Evolutionary conservation across 2,888 invertebrate species (phyloP).

Genomic region (Pterostichus madidus): DNA sequence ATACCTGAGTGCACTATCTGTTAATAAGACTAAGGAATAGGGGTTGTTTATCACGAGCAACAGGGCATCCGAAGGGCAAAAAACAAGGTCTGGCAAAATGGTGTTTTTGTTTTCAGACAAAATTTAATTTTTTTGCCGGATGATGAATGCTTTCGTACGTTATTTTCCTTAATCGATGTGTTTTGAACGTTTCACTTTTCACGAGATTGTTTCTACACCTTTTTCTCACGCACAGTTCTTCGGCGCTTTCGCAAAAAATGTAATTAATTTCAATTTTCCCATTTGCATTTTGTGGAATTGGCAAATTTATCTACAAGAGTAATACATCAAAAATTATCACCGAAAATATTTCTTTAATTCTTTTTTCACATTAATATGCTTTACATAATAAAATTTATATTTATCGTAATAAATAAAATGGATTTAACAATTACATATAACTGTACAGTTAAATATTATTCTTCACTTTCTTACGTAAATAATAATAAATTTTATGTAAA

Average conservation of each 20-base stretch:
- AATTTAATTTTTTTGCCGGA: slow-evolving; percentile 55
- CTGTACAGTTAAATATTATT: no score
- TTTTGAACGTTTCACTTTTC: slow-evolving; percentile 46
- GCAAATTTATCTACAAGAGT: not conserved
- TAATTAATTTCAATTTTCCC: slow-evolving; percentile 22
- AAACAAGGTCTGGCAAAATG: slow-evolving; percentile 43
- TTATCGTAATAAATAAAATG: no score
- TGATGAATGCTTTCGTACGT: slow-evolving; percentile 51
- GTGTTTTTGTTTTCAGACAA: slow-evolving; percentile 57
- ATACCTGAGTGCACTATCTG: slow-evolving; percentile 41
- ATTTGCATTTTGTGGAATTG: slow-evolving; percentile 25
- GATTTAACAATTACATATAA: no score
- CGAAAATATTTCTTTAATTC: not conserved
- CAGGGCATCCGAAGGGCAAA: slow-evolving; percentile 49
- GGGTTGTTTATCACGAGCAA: slow-evolving; percentile 47
- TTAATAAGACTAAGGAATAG: slow-evolving; percentile 15
- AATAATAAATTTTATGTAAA: no score
- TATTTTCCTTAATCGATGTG: slow-evolving; percentile 55
- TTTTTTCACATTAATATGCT: not conserved
- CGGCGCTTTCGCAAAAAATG: not conserved
- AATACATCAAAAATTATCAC: slow-evolving; percentile 1
- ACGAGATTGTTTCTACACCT: slow-evolving; percentile 26
- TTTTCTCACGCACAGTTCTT: slow-evolving; percentile 5
- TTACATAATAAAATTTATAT: no score
- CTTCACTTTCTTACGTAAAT: no score